Conservation (phyloP, 2,888 invertebrate genomes). For the Caprella mutica region DNA sequence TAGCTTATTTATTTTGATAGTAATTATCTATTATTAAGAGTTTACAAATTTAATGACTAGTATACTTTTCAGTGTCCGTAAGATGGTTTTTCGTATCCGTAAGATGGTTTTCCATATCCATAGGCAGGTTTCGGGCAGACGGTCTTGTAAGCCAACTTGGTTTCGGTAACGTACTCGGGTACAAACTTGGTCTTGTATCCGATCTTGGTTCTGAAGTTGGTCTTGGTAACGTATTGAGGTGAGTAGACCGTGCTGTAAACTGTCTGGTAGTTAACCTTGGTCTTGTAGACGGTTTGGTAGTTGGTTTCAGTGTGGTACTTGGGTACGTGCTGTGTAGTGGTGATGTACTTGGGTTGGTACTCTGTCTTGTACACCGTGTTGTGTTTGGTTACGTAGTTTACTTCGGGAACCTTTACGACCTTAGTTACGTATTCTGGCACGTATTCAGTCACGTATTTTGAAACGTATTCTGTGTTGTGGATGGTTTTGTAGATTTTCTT, state of each 20-base stretch:
- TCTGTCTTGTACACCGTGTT: slow-evolving; percentile 19
- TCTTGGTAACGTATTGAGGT: slow-evolving; percentile 23
- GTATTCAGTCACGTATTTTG: slow-evolving; percentile 15
- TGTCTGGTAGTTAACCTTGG: slow-evolving; percentile 23
- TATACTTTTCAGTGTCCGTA: too few relatives aligned
- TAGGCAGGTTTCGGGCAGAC: slow-evolving; percentile 16
- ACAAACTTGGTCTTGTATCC: slow-evolving; percentile 21
- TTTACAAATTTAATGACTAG: too few relatives aligned
- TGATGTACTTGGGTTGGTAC: slow-evolving; percentile 28
- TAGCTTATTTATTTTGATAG: too few relatives aligned
- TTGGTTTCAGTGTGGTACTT: slow-evolving; percentile 25
- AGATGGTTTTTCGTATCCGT: too few relatives aligned
- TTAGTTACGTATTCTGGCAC: slow-evolving; percentile 20
- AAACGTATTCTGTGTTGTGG: slow-evolving; percentile 17
- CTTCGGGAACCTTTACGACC: slow-evolving; percentile 5
- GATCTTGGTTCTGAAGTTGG: slow-evolving; percentile 15
- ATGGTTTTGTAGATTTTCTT: slow-evolving; percentile 16
- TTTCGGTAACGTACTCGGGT: slow-evolving; percentile 18
- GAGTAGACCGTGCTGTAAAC: slow-evolving; percentile 21
- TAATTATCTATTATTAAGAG: too few relatives aligned
- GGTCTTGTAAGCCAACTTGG: slow-evolving; percentile 15
- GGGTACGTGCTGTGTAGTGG: slow-evolving; percentile 20
- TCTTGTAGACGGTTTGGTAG: slow-evolving; percentile 21
- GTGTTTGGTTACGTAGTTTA: slow-evolving; percentile 19
- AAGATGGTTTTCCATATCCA: slow-evolving; percentile 9